phyloP scores from a whole-genome alignment of 2,113 vertebrate genomes.

The Entelurus aequoreus region DNA sequence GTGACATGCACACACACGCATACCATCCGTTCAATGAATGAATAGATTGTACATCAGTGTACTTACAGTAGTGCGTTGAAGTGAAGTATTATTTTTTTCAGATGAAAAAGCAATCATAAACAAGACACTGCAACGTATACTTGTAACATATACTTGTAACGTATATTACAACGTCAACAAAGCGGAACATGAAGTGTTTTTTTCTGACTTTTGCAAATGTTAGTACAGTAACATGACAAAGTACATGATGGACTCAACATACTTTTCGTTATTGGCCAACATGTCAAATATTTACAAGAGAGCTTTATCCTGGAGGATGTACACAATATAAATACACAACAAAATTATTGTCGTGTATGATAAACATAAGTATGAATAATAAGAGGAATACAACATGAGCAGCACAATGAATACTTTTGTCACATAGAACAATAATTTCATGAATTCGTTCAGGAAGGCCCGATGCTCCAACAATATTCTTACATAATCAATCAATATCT shows the following conservation, averaged over 20 bases:
- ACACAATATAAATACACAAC: conserved; percentile 51
- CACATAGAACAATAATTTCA: conserved; percentile 16
- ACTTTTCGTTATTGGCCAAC: conserved; percentile 22
- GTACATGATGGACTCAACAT: conserved; percentile 15
- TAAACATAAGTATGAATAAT: conserved; percentile 55
- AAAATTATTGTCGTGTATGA: conserved; percentile 37
- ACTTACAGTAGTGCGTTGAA: too few relatives aligned
- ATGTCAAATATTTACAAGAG: conserved; percentile 61
- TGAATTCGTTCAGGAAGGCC: conserved; percentile 22
- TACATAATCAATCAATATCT: conserved; percentile 10
- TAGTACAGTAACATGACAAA: conserved; percentile 45
- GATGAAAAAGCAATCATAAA: conserved; percentile 31
- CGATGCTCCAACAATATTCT: conserved; percentile 45
- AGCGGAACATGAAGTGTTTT: conserved; percentile 22
- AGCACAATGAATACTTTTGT: conserved; percentile 43
- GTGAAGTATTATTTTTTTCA: conserved; percentile 21
- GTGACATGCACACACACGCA: too few relatives aligned
- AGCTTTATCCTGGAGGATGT: conserved; percentile 35
- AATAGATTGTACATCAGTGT: too few relatives aligned
- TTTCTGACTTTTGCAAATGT: conserved; percentile 37
- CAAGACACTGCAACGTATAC: conserved; percentile 8
- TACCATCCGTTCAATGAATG: too few relatives aligned
- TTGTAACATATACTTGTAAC: conserved; percentile 9
- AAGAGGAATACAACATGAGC: conserved; percentile 58
- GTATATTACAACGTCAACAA: conserved; percentile 40